Percentiles rank a stretch among this genome's conserved stretches.
Evolutionary conservation across 1,140 invertebrate genomes (phyloP).

Genomic region (Scaptomyza hsui): DNA sequence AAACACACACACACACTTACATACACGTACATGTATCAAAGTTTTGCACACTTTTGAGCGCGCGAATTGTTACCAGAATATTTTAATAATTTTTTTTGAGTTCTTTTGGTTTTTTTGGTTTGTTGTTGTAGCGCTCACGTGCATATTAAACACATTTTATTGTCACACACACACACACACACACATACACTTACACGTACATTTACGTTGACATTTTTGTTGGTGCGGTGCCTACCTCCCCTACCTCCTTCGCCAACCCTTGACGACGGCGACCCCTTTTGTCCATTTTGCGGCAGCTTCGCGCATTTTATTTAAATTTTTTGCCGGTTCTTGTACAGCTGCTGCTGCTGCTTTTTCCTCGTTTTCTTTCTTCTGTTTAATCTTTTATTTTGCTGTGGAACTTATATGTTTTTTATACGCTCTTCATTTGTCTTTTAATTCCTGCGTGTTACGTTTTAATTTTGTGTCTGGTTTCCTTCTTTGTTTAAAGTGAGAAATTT

Average conservation of each 20-base stretch:
- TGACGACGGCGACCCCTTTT: slow-evolving; percentile 16
- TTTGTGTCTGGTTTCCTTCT: slow-evolving; percentile 25
- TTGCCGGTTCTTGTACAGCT: slow-evolving; percentile 36
- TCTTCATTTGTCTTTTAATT: slow-evolving; percentile 18
- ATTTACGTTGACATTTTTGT: slow-evolving; percentile 55
- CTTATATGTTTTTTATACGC: not conserved
- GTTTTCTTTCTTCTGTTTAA: slow-evolving; percentile 30
- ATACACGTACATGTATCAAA: slow-evolving; percentile 35
- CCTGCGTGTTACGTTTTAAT: slow-evolving; percentile 30
- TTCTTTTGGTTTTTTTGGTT: not conserved
- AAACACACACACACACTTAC: slow-evolving; percentile 31
- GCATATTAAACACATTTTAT: slow-evolving; percentile 76
- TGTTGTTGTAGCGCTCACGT: slow-evolving; percentile 56
- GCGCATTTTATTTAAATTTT: slow-evolving; percentile 76
- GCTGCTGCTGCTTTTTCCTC: slow-evolving; percentile 31
- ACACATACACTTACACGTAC: slow-evolving; percentile 20
- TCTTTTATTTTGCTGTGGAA: not conserved
- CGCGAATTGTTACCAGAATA: slow-evolving; percentile 53
- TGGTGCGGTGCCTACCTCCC: slow-evolving; percentile 24
- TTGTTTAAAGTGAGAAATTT: slow-evolving; percentile 47
- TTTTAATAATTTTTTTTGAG: not conserved
- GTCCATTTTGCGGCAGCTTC: slow-evolving; percentile 54
- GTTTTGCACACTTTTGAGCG: slow-evolving; percentile 54
- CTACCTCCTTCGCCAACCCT: not conserved
- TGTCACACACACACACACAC: slow-evolving; percentile 53